Evolutionary conservation across 2,797 vertebrate species (phyloP).

Genomic region (Lindbergichthys nudifrons): DNA sequence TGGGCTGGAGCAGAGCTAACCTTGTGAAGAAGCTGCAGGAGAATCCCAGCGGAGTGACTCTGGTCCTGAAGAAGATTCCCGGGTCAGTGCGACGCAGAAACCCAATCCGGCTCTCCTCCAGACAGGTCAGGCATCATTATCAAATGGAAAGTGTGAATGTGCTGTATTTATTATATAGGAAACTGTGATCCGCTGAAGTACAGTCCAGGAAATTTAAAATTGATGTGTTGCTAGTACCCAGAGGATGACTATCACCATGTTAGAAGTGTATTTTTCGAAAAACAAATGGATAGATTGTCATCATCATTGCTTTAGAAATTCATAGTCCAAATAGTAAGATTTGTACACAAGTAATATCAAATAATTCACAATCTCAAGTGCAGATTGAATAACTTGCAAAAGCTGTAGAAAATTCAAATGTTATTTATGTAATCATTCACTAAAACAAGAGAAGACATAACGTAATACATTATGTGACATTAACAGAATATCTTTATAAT

Average conservation of each 20-base stretch:
- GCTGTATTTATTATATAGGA: neutral
- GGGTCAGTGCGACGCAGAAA: conserved; percentile 56
- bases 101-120: conserved; percentile 12
- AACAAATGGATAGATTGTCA: neutral
- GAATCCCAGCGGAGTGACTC: conserved; percentile 80
- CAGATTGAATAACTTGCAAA: neutral
- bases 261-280: neutral
- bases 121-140: conserved; percentile 56
- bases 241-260: neutral
- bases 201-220: neutral
- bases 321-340: neutral
- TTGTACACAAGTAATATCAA: neutral
- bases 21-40: conserved; percentile 89
- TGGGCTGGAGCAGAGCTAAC: conserved; percentile 91
- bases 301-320: neutral
- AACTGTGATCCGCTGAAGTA: neutral
- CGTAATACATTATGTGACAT: no score
- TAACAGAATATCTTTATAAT: neutral
- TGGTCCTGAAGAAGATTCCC: conserved; percentile 92
- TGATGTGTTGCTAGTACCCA: neutral
- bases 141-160: no score
- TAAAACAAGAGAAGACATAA: no score
- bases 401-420: neutral
- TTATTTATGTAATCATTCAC: no score
- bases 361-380: neutral